These are phyloP conservation scores for Ephialtes manifestator DNA, from an alignment of 2,888 invertebrate species.

Conservation along the genomic window DNA sequence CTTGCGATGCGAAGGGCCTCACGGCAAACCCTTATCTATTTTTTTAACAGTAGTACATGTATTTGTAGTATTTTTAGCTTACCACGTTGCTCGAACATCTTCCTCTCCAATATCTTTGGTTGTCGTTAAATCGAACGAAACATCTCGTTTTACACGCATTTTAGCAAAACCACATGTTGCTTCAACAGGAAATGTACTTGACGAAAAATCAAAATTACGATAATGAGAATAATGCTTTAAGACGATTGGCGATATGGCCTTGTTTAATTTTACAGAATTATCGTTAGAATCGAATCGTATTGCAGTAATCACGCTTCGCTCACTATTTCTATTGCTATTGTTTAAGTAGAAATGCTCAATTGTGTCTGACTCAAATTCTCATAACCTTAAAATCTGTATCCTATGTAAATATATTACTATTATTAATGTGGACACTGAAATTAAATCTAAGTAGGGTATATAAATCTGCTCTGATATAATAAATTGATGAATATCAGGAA, in stretches of 20 bases:
- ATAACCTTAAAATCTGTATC: constrained; percentile 52
- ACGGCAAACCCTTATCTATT: constrained; percentile 70
- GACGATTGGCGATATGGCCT: background rate
- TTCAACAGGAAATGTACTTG: constrained; percentile 4
- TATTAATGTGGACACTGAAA: no score
- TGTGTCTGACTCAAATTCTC: background rate
- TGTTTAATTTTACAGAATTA: background rate
- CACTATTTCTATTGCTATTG: background rate
- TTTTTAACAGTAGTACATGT: constrained; percentile 39
- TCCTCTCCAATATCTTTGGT: background rate
- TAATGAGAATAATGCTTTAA: background rate
- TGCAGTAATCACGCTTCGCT: background rate
- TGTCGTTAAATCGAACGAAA: background rate
- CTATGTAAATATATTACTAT: background rate
- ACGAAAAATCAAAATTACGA: background rate
- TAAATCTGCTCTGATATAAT: no score
- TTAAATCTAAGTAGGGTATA: no score
- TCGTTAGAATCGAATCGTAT: background rate
- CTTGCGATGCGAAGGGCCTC: constrained; percentile 67
- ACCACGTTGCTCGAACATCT: constrained; percentile 4
- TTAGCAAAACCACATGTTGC: constrained; percentile 64
- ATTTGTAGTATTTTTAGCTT: constrained; percentile 59
- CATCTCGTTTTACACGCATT: constrained; percentile 7
- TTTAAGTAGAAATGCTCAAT: constrained; percentile 26
- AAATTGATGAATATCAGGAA: no score